A percentile compares a stretch with the other conserved stretches of the same genome.
Conservation (phyloP, 1,140 invertebrate species). For the Aricia agestis region DNA sequence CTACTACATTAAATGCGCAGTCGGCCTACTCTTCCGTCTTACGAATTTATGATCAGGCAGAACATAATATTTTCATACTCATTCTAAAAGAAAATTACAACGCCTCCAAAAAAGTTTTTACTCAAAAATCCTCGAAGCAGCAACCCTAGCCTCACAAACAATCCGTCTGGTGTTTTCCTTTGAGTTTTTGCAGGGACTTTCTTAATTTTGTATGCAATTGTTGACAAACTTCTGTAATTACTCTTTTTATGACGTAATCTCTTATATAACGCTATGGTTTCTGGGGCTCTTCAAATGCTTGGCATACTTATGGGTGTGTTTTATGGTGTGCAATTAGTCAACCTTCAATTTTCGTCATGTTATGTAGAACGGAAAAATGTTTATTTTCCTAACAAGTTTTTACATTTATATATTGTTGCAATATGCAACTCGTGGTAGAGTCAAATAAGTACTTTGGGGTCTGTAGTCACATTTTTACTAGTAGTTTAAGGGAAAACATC, state of each 20-base stretch:
- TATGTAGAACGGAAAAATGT: not conserved
- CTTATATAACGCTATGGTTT: not conserved
- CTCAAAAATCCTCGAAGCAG: not conserved
- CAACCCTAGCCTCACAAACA: slow-evolving; percentile 3
- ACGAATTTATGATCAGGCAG: too few relatives aligned
- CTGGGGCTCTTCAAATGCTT: not conserved
- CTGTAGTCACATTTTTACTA: too few relatives aligned
- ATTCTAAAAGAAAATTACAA: too few relatives aligned
- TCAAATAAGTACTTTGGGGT: too few relatives aligned
- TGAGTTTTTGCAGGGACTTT: not conserved
- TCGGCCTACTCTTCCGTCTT: too few relatives aligned
- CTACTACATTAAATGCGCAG: too few relatives aligned
- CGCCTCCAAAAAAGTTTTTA: not conserved
- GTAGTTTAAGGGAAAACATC: too few relatives aligned
- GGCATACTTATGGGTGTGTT: not conserved
- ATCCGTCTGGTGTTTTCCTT: not conserved
- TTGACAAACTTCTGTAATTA: slow-evolving; percentile 5
- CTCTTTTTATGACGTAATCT: not conserved
- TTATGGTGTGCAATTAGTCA: not conserved
- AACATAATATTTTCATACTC: too few relatives aligned
- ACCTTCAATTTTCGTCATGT: not conserved
- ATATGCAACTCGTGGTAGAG: too few relatives aligned
- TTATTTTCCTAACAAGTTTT: not conserved
- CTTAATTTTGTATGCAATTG: slow-evolving; percentile 8
- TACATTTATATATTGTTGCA: too few relatives aligned